Percentiles rank a stretch among this genome's conserved stretches.
These are phyloP conservation scores for Nemotelus nigrinus DNA, from an alignment of 2,888 invertebrate genomes.

Conservation along the genomic window DNA sequence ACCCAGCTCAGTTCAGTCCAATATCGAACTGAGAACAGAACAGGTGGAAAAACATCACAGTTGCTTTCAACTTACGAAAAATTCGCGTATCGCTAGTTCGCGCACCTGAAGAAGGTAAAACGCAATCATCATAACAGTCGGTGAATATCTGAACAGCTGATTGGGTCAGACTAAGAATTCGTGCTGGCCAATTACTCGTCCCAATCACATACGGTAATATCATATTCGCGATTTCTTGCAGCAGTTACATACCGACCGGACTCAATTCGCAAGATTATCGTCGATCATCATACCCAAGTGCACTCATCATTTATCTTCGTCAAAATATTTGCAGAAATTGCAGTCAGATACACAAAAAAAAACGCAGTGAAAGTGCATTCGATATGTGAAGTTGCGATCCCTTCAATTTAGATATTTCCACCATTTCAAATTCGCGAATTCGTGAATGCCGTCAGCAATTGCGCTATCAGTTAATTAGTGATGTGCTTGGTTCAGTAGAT, in stretches of 20 bases:
- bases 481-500: slow-evolving; percentile 24
- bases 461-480: slow-evolving; percentile 25
- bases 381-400: slow-evolving; percentile 13
- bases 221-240: too few species aligned
- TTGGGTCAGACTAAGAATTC: background rate
- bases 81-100: background rate
- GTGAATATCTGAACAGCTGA: slow-evolving; percentile 36
- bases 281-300: too few species aligned
- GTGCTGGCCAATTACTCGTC: background rate
- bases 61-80: too few species aligned
- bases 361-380: slow-evolving; percentile 31
- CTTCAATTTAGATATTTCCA: too few species aligned
- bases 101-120: background rate
- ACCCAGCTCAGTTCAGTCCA: slow-evolving; percentile 25
- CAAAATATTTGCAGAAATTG: too few species aligned
- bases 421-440: background rate
- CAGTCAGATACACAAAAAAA: too few species aligned
- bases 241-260: too few species aligned
- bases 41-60: background rate
- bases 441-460: background rate
- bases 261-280: too few species aligned
- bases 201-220: too few species aligned
- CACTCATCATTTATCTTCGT: too few species aligned
- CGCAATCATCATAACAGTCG: background rate
- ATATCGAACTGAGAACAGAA: slow-evolving; percentile 33